Base-by-base conservation (phyloP, 2,888 invertebrate species). In the Chrysodeixis includens region DNA sequence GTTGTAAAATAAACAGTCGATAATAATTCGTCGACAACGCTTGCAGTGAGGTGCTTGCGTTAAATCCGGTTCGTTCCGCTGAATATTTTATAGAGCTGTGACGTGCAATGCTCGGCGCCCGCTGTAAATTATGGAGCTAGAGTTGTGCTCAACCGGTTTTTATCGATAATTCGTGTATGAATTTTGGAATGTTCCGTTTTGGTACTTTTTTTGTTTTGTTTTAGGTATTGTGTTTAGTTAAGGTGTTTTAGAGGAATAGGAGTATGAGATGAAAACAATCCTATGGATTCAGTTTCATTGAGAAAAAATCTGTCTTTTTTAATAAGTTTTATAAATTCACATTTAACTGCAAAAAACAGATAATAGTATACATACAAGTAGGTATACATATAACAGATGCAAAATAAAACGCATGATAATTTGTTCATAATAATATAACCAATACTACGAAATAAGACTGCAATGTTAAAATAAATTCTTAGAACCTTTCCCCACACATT, bases 51-150 rank as follows among this genome's bases (percentile, higher is more conserved):
- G 80, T 61, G 69, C 71, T 53, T 67, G 80, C 78, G 85, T 88
- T 89, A 90, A 90, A 91, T 90, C 89, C 88, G 81, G 84, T 81
- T 83, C 85, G 84, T 83, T 87, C 83, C 76, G 79, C 78, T 90
- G 87, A 89, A 91, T 91, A 91, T 90, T 91, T 90, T 86, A 91
- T 86, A 80, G 79, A 64, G 73, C 74, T 76, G 84, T 79, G 84
- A 84, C 84, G 83, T 76, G 70, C 78, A 76, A 77, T 76, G 79
- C 74, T 79, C 75, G 79, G 79, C 79, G 75, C 78, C 66, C 78
- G 78, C 66, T 81, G 84, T 87, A 84, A 88, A 87, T 76, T 77
- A 77, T 75, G 58, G 49, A 63, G 49, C 35, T 70, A 79, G 80
- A 73, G 79, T 57, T 78, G 80, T 66, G 49, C 62, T 20, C 62